phyloP scores from a whole-genome alignment of 2,113 vertebrate species.

The Ochotona princeps region DNA sequence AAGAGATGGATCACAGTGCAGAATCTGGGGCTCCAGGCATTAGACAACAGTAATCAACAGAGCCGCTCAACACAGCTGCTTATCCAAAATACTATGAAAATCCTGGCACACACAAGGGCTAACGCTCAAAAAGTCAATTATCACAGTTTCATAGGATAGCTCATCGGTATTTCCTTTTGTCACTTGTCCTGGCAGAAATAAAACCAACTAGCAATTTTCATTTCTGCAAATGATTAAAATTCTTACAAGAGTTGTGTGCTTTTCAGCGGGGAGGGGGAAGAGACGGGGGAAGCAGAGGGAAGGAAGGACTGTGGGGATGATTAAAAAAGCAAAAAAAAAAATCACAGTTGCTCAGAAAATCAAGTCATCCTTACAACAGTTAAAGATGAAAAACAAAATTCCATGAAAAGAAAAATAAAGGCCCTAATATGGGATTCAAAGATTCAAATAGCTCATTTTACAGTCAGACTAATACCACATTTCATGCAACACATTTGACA shows the following conservation, averaged over 20 bases:
- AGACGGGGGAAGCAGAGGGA: conserved; percentile 1
- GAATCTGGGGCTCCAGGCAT: conserved; percentile 46
- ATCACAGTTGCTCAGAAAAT: conserved; percentile 74
- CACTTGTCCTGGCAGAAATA: conserved; percentile 60
- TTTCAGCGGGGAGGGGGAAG: conserved; percentile 62
- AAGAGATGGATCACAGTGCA: conserved; percentile 53
- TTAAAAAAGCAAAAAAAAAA: conserved; percentile 65
- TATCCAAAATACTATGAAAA: conserved; percentile 66
- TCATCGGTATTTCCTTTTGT: conserved; percentile 76
- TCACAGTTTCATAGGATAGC: conserved; percentile 62
- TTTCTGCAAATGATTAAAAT: conserved; percentile 82
- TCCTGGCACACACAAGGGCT: conserved; percentile 59
- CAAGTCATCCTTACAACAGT: conserved; percentile 78
- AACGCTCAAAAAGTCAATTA: conserved; percentile 65
- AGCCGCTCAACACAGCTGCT: conserved; percentile 24
- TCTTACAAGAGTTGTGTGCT: conserved; percentile 65
- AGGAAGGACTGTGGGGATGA: conserved; percentile 42
- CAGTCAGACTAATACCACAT: conserved; percentile 86
- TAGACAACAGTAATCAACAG: conserved; percentile 60
- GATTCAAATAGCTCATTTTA: conserved; percentile 84
- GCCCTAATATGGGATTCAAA: conserved; percentile 83
- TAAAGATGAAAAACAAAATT: conserved; percentile 77
- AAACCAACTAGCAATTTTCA: conserved; percentile 62
- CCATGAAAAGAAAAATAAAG: conserved; percentile 82
- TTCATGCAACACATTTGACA: conserved; percentile 87